phyloP scores from a whole-genome alignment of 53 echinoderm and acorn worm species.

The Apostichopus leukothele region DNA sequence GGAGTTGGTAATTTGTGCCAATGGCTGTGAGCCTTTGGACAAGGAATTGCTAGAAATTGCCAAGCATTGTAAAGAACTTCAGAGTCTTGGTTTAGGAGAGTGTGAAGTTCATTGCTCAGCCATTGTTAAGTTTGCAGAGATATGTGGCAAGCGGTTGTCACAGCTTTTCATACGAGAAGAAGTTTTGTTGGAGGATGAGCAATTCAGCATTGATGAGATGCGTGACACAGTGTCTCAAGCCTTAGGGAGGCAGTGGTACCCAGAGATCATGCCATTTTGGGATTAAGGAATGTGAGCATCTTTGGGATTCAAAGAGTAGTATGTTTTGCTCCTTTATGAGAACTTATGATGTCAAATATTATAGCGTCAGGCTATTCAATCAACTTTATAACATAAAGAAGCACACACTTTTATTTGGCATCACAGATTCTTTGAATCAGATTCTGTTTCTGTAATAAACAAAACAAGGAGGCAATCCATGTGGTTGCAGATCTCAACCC shows the following conservation, averaged over 20 bases:
- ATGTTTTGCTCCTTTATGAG: too few relatives aligned
- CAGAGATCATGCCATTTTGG: slow-evolving; percentile 80
- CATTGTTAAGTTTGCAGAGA: slow-evolving; percentile 72
- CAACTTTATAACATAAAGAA: too few relatives aligned
- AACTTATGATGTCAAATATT: too few relatives aligned
- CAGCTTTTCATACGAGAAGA: slow-evolving; percentile 78
- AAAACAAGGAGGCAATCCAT: too few relatives aligned
- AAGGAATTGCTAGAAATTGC: slow-evolving; percentile 71
- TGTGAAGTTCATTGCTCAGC: slow-evolving; percentile 70
- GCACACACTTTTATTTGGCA: too few relatives aligned
- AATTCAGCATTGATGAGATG: slow-evolving; percentile 65
- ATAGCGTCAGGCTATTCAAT: too few relatives aligned
- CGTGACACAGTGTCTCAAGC: slow-evolving; percentile 56
- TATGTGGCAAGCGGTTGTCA: slow-evolving; percentile 76
- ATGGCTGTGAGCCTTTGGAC: slow-evolving; percentile 72
- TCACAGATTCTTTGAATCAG: too few relatives aligned
- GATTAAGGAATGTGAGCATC: slow-evolving; percentile 16
- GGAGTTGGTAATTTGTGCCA: slow-evolving; percentile 75
- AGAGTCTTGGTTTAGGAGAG: slow-evolving; percentile 75
- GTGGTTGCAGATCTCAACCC: too few relatives aligned
- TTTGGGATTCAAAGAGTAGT: too few relatives aligned
- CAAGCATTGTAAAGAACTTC: slow-evolving; percentile 58
- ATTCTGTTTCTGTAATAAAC: too few relatives aligned
- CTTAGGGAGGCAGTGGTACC: slow-evolving; percentile 78
- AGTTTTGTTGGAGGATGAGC: slow-evolving; percentile 61